These are phyloP conservation scores for Apotomis capreana DNA, from an alignment of 2,888 invertebrate species.

Conservation along the genomic window DNA sequence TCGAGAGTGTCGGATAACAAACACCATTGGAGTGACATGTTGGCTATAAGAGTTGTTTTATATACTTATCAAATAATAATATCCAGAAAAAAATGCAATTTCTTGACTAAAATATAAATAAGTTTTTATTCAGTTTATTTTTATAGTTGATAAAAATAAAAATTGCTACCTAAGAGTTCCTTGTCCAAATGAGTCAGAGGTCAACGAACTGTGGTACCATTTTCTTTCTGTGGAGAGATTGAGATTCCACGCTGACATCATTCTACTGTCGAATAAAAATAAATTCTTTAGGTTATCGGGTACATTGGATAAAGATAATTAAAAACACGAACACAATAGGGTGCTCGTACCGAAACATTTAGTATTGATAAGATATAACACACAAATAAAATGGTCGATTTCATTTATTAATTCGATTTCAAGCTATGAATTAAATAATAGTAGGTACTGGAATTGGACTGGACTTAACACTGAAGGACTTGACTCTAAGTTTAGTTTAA, in stretches of 20 bases:
- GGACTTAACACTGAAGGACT: too few species aligned
- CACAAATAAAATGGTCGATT: neutral
- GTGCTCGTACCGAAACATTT: neutral
- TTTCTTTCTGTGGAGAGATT: conserved; percentile 9
- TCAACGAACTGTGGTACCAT: conserved; percentile 15
- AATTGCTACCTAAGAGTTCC: neutral
- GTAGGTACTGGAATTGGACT: too few species aligned
- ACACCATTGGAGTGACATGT: conserved; percentile 98
- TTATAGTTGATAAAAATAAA: conserved; percentile 1
- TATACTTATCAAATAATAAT: too few species aligned
- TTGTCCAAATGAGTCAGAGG: conserved; percentile 18
- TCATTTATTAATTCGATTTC: too few species aligned
- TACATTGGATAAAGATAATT: conserved; percentile 10
- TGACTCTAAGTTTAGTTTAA: too few species aligned
- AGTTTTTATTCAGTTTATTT: too few species aligned
- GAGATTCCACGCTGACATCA: conserved; percentile 18
- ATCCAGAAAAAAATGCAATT: too few species aligned
- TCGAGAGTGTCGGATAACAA: conserved; percentile 97
- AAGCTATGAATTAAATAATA: too few species aligned
- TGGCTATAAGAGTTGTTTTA: conserved; percentile 82
- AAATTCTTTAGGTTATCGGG: conserved; percentile 23
- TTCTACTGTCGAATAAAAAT: conserved; percentile 22
- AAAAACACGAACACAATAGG: neutral
- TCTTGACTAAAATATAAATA: conserved; percentile 54
- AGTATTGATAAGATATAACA: neutral